Evolutionary conservation across 2,113 vertebrate genomes (phyloP).

Genomic region (Rhinoderma darwinii): DNA sequence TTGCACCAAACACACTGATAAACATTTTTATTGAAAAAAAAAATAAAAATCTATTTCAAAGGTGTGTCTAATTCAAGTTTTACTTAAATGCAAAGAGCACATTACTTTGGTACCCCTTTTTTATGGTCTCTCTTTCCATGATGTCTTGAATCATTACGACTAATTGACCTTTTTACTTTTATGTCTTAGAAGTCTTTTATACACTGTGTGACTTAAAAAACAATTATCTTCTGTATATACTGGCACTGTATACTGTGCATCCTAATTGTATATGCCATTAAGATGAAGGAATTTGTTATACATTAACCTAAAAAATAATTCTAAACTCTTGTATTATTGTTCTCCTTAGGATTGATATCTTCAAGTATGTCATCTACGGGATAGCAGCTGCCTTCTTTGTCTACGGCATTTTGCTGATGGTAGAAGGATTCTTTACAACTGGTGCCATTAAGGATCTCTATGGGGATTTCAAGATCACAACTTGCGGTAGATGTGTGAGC

Average conservation of each 20-base stretch:
- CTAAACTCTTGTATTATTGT: not conserved
- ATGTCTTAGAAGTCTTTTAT: not conserved
- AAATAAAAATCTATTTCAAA: too few relatives aligned
- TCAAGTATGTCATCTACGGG: conserved; percentile 98
- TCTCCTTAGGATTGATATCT: conserved; percentile 90
- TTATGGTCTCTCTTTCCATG: not conserved
- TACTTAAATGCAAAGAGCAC: too few relatives aligned
- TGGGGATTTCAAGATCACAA: conserved; percentile 99
- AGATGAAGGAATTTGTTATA: not conserved
- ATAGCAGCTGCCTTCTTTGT: conserved; percentile 98
- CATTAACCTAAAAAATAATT: not conserved
- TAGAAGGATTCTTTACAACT: conserved; percentile 98
- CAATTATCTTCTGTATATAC: not conserved
- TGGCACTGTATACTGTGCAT: not conserved
- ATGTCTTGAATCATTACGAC: not conserved
- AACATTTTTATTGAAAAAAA: too few relatives aligned
- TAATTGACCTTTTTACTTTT: not conserved
- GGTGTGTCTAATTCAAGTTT: too few relatives aligned
- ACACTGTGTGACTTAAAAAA: too few relatives aligned
- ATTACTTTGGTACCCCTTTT: too few relatives aligned
- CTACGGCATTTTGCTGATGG: conserved; percentile 98
- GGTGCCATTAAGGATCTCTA: conserved; percentile 98
- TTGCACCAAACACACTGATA: too few relatives aligned
- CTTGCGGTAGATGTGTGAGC: conserved; percentile 96
- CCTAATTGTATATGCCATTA: not conserved